These are phyloP conservation scores for Nasonia oneida DNA, from an alignment of 2,888 invertebrate genomes.

Conservation along the genomic window DNA sequence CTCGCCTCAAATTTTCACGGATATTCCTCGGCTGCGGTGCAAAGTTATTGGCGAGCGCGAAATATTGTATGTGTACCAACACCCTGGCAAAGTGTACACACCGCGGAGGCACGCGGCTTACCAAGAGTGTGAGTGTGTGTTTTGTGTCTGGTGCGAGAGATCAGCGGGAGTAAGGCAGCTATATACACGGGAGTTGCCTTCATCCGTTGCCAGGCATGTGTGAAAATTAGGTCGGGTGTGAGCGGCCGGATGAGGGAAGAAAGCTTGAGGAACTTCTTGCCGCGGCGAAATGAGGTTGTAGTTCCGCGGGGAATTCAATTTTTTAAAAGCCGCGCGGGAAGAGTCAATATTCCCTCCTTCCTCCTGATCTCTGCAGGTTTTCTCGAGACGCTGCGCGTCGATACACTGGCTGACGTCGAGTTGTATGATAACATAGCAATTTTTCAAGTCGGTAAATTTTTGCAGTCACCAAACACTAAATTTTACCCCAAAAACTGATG, in stretches of 20 bases:
- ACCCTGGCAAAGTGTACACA: neutral
- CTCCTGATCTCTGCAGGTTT: conserved; percentile 13
- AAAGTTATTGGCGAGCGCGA: conserved; percentile 23
- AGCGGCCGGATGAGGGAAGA: conserved; percentile 12
- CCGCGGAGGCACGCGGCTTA: neutral
- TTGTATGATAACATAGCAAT: neutral
- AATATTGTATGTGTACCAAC: neutral
- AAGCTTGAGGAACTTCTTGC: conserved; percentile 58
- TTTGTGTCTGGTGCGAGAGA: conserved; percentile 26
- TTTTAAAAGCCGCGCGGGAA: conserved; percentile 51
- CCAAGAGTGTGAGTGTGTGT: neutral
- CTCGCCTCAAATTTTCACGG: conserved; percentile 65
- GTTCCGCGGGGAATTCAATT: conserved; percentile 67
- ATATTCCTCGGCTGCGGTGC: conserved; percentile 53
- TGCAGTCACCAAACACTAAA: too few relatives aligned
- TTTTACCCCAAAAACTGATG: too few relatives aligned
- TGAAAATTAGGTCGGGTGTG: conserved; percentile 61
- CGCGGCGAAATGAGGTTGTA: conserved; percentile 61
- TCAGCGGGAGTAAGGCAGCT: conserved; percentile 10
- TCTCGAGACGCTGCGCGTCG: neutral
- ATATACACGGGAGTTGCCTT: neutral
- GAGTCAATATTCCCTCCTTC: conserved; percentile 43
- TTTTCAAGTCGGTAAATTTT: too few relatives aligned
- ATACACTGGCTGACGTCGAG: neutral
- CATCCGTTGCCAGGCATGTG: conserved; percentile 18